Conservation (phyloP, 2,113 vertebrate species). For the Hassar affinis region DNA sequence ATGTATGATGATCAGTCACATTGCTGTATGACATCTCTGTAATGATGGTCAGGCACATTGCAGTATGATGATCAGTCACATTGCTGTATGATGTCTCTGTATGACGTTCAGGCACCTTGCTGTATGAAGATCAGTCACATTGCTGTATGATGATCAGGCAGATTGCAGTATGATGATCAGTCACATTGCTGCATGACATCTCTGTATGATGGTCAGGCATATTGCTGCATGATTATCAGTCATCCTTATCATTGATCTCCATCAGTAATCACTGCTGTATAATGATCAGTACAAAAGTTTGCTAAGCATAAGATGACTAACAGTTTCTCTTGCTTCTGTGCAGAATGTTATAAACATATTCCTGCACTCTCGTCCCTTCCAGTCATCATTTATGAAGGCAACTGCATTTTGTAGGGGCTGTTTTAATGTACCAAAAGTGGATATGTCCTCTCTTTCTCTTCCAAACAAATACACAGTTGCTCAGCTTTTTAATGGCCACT, state of each 20-base stretch:
- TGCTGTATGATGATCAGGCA: neutral
- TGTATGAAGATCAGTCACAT: too few species aligned
- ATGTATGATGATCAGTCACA: neutral
- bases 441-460: neutral
- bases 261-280: neutral
- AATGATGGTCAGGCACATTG: too few species aligned
- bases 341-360: constrained; percentile 33
- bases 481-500: neutral
- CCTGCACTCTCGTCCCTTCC: constrained; percentile 1
- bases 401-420: neutral
- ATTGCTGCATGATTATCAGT: neutral
- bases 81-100: neutral
- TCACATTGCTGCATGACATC: neutral
- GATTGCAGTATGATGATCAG: neutral
- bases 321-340: neutral
- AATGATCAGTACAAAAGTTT: neutral
- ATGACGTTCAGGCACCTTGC: too few species aligned
- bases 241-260: too few species aligned
- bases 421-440: neutral
- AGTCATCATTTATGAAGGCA: constrained; percentile 13
- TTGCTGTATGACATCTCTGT: neutral
- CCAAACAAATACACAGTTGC: neutral
- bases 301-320: neutral
- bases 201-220: too few species aligned
- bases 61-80: neutral